phyloP scores from a whole-genome alignment of 2,797 vertebrate genomes.

The Myripristis murdjan region DNA sequence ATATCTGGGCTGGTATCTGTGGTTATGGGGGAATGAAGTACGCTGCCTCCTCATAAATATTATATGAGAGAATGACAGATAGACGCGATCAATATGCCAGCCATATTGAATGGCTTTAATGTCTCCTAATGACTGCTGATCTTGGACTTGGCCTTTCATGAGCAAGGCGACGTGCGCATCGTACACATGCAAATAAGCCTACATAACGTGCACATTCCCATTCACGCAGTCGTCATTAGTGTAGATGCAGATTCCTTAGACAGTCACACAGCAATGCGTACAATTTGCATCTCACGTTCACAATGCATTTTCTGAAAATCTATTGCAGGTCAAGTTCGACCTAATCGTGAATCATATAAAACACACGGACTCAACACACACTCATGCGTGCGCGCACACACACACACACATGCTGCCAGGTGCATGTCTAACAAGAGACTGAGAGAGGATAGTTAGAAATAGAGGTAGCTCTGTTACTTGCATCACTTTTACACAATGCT shows the following conservation, averaged over 20 bases:
- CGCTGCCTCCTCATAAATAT: constrained; percentile 66
- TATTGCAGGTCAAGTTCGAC: constrained; percentile 11
- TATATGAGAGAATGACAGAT: constrained; percentile 66
- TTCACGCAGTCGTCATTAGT: not conserved
- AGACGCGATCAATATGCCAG: constrained; percentile 60
- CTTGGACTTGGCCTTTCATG: constrained; percentile 35
- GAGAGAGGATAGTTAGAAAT: not conserved
- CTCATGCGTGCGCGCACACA: not conserved
- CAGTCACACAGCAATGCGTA: not conserved
- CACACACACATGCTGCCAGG: not conserved
- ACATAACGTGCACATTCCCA: constrained; percentile 9
- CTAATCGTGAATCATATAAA: constrained; percentile 4
- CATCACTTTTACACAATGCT: not conserved
- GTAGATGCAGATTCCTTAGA: not conserved
- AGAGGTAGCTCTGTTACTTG: not conserved
- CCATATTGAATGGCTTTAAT: constrained; percentile 70
- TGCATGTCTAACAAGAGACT: not conserved
- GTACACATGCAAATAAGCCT: constrained; percentile 12
- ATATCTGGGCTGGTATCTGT: constrained; percentile 55
- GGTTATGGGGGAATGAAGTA: constrained; percentile 48
- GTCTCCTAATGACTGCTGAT: constrained; percentile 61
- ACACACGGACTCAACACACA: not conserved
- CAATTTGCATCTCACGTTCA: not conserved
- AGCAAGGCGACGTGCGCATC: constrained; percentile 21
- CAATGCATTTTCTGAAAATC: not conserved